Evolutionary conservation across 1,140 invertebrate species (phyloP).

Genomic region (Lasioglossum baleicum): DNA sequence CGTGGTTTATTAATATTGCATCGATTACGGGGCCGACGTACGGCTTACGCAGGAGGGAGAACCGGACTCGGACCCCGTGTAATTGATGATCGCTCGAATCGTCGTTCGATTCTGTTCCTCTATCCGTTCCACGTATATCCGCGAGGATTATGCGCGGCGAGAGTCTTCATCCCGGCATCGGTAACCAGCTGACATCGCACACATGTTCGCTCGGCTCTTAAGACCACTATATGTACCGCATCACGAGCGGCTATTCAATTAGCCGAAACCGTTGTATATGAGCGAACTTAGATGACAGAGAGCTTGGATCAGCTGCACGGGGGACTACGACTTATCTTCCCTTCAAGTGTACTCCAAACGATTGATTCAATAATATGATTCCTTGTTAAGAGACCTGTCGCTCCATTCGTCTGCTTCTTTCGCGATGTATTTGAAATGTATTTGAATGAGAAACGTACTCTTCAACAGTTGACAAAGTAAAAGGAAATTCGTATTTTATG

Average conservation of each 20-base stretch:
- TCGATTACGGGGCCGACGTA: slow-evolving; percentile 53
- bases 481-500: too few relatives aligned
- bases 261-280: slow-evolving; percentile 24
- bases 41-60: slow-evolving; percentile 46
- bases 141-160: slow-evolving; percentile 63
- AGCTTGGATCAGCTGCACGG: slow-evolving; percentile 24
- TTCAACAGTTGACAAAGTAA: too few relatives aligned
- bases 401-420: neutral
- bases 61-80: slow-evolving; percentile 9
- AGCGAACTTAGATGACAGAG: slow-evolving; percentile 24
- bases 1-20: slow-evolving; percentile 65
- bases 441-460: too few relatives aligned
- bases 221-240: slow-evolving; percentile 40
- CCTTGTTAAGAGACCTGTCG: neutral
- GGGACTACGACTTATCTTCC: neutral
- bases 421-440: too few relatives aligned
- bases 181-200: slow-evolving; percentile 29
- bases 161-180: slow-evolving; percentile 51
- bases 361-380: neutral
- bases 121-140: slow-evolving; percentile 55
- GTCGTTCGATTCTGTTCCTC: slow-evolving; percentile 40
- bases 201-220: slow-evolving; percentile 54
- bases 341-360: neutral
- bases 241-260: slow-evolving; percentile 11
- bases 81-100: slow-evolving; percentile 57